Conservation (phyloP, 2,888 invertebrate genomes). For the Fragum sueziense region DNA sequence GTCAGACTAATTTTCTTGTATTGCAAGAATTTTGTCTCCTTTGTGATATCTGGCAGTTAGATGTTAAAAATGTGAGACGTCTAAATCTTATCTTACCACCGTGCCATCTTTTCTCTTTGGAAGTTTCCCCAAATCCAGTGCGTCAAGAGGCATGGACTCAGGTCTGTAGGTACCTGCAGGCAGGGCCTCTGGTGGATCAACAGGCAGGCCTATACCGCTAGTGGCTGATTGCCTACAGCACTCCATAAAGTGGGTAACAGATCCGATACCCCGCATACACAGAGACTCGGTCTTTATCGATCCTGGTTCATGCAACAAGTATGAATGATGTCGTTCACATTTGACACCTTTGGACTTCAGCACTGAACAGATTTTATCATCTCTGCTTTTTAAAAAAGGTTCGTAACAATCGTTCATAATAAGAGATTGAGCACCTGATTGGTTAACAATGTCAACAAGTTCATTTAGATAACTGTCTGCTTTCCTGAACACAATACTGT, state of each 20-base stretch:
- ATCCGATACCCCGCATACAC: slow-evolving; percentile 67
- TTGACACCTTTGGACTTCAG: slow-evolving; percentile 53
- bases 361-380: slow-evolving; percentile 61
- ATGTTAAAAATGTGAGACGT: too few species aligned
- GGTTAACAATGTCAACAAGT: slow-evolving; percentile 44
- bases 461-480: slow-evolving; percentile 48
- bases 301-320: slow-evolving; percentile 65
- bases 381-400: slow-evolving; percentile 63
- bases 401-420: slow-evolving; percentile 67
- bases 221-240: slow-evolving; percentile 63
- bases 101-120: slow-evolving; percentile 66
- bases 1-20: too few species aligned
- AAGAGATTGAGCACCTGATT: slow-evolving; percentile 61
- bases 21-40: too few species aligned
- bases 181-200: slow-evolving; percentile 57
- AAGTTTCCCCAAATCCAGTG: slow-evolving; percentile 60
- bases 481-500: slow-evolving; percentile 61
- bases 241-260: slow-evolving; percentile 70
- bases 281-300: slow-evolving; percentile 63
- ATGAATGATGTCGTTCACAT: slow-evolving; percentile 63
- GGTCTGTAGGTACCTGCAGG: slow-evolving; percentile 49
- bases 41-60: too few species aligned
- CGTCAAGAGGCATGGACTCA: slow-evolving; percentile 43
- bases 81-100: slow-evolving; percentile 57
- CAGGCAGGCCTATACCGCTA: slow-evolving; percentile 61